Conservation (phyloP, 2,113 vertebrate species). For the Corythaeola cristata region DNA sequence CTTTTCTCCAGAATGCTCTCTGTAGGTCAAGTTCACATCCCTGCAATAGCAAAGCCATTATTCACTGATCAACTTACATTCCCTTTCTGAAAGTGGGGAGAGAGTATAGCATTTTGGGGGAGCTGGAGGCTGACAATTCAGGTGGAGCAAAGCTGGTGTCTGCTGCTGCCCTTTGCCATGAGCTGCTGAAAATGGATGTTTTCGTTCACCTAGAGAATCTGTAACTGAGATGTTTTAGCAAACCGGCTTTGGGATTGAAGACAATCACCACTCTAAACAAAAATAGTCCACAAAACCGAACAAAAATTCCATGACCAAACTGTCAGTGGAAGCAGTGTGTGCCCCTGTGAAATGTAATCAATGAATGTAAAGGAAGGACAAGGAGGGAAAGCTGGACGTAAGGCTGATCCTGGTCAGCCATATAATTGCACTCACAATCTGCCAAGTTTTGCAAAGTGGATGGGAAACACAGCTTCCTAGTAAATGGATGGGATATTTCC, state of each 20-base stretch:
- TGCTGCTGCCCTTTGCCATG: background rate
- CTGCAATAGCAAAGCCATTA: background rate
- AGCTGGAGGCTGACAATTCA: background rate
- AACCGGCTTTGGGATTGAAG: background rate
- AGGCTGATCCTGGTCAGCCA: background rate
- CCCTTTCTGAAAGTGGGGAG: background rate
- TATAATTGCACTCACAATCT: background rate
- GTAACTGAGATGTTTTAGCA: background rate
- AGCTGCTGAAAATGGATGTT: background rate
- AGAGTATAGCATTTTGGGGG: background rate
- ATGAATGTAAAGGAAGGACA: background rate
- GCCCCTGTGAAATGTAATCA: background rate
- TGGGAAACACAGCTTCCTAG: background rate
- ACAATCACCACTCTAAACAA: background rate
- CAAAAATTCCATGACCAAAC: background rate
- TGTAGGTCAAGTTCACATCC: background rate
- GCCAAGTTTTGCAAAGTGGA: background rate
- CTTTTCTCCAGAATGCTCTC: conserved; percentile 1
- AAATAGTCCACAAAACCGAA: background rate
- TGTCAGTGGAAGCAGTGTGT: background rate
- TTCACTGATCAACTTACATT: background rate
- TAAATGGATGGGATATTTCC: background rate
- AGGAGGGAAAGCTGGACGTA: background rate
- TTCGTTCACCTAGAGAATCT: background rate
- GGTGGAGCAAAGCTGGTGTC: background rate